Evolutionary conservation across 2,113 vertebrate species (phyloP).

Genomic region (Tyto alba): DNA sequence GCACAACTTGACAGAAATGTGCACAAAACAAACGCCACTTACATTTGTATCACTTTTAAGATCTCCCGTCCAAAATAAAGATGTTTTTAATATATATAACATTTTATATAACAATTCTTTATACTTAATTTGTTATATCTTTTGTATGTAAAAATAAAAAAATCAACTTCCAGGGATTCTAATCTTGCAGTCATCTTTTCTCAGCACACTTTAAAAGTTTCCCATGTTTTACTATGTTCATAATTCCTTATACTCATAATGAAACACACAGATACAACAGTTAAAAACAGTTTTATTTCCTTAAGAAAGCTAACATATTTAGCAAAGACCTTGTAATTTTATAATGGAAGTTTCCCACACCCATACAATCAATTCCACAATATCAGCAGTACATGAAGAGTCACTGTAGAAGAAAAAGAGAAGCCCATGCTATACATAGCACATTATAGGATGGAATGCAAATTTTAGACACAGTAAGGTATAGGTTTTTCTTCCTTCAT

Average conservation of each 20-base stretch:
- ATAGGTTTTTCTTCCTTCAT: not conserved
- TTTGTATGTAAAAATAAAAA: not conserved
- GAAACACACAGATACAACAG: not conserved
- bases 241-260: not conserved
- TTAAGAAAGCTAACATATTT: not conserved
- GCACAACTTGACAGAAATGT: not conserved
- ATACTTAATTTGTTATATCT: not conserved
- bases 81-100: not conserved
- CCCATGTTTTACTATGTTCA: not conserved
- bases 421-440: not conserved
- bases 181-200: not conserved
- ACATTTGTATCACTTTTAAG: not conserved
- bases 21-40: not conserved
- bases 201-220: not conserved
- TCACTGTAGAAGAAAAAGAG: not conserved
- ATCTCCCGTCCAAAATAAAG: not conserved
- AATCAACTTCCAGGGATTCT: not conserved
- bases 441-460: not conserved
- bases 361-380: not conserved
- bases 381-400: not conserved
- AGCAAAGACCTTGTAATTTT: not conserved
- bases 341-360: not conserved
- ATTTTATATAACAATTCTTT: not conserved
- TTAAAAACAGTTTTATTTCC: slow-evolving; percentile 12
- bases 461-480: not conserved